Evolutionary conservation across 1,140 invertebrate species (phyloP), one percentile per base, ranked within the genome.

Genomic region (Diachasmimorpha longicaudata): DNA sequence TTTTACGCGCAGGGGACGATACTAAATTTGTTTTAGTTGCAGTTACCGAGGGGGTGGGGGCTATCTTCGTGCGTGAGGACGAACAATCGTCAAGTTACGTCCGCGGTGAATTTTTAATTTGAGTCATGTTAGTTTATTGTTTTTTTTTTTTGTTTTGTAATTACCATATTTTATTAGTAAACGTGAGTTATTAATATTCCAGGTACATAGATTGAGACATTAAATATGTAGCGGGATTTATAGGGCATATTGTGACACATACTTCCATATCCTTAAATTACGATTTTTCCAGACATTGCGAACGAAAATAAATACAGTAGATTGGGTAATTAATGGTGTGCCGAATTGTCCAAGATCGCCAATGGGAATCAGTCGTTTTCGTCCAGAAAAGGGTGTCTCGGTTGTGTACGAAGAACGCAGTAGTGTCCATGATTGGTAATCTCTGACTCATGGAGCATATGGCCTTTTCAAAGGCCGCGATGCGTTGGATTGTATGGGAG

Each of bases 381-480:
- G 16, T 52, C 48, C 48, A 52, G 48, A 52, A 52, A 52, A 52
- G 48, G 48, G 48, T 19, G 48, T 52, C 48, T 52, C 19, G 48
- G 16, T 8, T 10, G 14, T 10, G 48, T 46, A 46, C 44, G n/a
- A 9, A 46, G 44, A 46, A 31, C 31, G 44, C 16, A 52, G 6
- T 14, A 9, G 14, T n/a, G 2, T 66, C 58, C 58, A 66, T 66
- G 13, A 66, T 66, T 14, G 58, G 58, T 66, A 66, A 66, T 66
- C 21, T 66, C 58, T 66, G 58, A 66, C 31, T 66, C 58, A 66
- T 36, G 23, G 58, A 31, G 8, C 21, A 31, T 14, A 31, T 25
- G 58, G 23, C 58, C 31, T 66, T 66, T 66, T 66, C 58, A 31
- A 66, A 66, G 58, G 58, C 31, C 58, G 58, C 31, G 58, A 66